Percentiles rank a stretch among this genome's conserved stretches.
Evolutionary conservation across 2,888 invertebrate species (phyloP).

Genomic region (Noctua janthina): DNA sequence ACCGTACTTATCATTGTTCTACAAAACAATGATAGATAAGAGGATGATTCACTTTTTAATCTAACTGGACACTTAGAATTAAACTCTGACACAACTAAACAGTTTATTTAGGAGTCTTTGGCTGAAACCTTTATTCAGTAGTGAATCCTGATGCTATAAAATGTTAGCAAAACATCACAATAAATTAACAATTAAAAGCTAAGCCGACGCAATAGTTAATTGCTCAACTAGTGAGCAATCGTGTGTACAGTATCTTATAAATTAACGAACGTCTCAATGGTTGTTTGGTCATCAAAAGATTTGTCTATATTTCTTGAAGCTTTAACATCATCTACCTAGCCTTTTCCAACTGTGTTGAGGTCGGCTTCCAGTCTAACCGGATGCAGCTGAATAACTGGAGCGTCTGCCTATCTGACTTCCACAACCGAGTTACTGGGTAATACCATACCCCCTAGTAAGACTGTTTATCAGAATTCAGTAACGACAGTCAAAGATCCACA

Average conservation of each 20-base stretch:
- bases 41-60: not conserved
- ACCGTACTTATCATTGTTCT: not conserved
- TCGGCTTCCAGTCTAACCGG: not conserved
- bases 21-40: not conserved
- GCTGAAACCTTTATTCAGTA: conserved; percentile 6
- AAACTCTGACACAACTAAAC: not conserved
- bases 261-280: conserved; percentile 7
- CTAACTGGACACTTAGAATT: not conserved
- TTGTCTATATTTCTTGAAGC: not conserved
- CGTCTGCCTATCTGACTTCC: not conserved
- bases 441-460: not conserved
- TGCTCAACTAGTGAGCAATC: conserved; percentile 29
- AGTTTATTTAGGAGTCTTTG: not conserved
- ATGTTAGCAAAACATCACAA: conserved; percentile 34
- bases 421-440: too few relatives aligned
- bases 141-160: conserved; percentile 13
- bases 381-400: not conserved
- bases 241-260: conserved; percentile 21
- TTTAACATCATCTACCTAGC: not conserved
- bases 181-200: conserved; percentile 60
- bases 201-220: conserved; percentile 44
- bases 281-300: conserved; percentile 24
- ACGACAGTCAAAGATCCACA: not conserved
- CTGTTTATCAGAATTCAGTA: not conserved
- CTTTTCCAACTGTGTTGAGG: not conserved